These are phyloP conservation scores for Syndactyla subalaris DNA, from an alignment of 2,797 vertebrate species.

Conservation along the genomic window DNA sequence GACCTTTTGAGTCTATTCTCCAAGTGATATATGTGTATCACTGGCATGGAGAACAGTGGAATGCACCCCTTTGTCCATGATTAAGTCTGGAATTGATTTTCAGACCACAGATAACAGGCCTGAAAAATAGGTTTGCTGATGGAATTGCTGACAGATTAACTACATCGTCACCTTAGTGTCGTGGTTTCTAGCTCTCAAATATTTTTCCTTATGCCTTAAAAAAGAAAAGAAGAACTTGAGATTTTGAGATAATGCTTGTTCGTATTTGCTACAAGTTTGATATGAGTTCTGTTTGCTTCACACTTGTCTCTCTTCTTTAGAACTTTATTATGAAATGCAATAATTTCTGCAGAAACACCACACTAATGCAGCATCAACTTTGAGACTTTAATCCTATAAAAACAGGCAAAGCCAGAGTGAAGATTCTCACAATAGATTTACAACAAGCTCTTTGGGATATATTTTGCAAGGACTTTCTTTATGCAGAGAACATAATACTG, in stretches of 20 bases:
- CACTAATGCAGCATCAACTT: not conserved
- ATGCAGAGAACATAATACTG: not conserved
- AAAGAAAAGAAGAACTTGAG: conserved; percentile 12
- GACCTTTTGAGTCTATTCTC: conserved; percentile 28
- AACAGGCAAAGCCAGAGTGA: not conserved
- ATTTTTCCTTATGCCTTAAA: conserved; percentile 18
- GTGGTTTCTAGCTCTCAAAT: not conserved
- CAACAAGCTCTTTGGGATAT: not conserved
- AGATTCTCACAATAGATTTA: not conserved
- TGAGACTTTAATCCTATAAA: conserved; percentile 21
- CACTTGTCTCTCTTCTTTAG: not conserved
- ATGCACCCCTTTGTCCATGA: not conserved
- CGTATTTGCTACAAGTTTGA: not conserved
- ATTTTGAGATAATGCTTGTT: not conserved
- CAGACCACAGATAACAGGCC: conserved; percentile 32
- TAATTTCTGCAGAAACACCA: not conserved
- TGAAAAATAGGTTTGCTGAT: conserved; percentile 31
- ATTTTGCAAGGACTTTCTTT: conserved; percentile 35
- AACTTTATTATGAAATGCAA: conserved; percentile 19
- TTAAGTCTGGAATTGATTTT: conserved; percentile 54
- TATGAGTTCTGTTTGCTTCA: not conserved
- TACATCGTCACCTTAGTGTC: not conserved
- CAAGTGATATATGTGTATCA: not conserved
- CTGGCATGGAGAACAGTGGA: not conserved
- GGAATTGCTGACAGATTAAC: conserved; percentile 38